Evolutionary conservation across 2,113 vertebrate species (phyloP).

Genomic region (Arvicanthis niloticus): DNA sequence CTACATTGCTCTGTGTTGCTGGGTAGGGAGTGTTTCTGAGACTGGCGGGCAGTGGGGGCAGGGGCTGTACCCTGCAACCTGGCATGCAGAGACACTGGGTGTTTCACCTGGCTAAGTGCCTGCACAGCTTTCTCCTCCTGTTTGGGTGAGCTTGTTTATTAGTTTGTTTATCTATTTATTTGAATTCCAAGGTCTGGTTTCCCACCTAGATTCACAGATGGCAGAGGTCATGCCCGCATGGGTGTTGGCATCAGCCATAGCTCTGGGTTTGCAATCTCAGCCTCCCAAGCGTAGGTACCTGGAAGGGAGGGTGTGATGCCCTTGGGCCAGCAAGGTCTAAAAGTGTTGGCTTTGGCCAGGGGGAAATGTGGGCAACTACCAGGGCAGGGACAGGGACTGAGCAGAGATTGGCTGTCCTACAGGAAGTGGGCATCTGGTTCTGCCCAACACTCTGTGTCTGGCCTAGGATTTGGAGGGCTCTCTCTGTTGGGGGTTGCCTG

Average conservation of each 20-base stretch:
- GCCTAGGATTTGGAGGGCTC: background rate
- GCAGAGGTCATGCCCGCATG: rapidly evolving
- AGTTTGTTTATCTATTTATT: too few species aligned
- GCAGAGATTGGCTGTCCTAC: rapidly evolving
- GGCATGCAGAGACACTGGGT: too few species aligned
- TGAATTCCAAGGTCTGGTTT: background rate
- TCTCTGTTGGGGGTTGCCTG: rapidly evolving
- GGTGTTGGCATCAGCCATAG: background rate
- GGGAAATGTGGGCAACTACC: background rate
- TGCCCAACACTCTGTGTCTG: rapidly evolving
- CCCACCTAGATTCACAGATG: background rate
- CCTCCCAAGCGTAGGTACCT: rapidly evolving
- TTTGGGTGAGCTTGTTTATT: background rate
- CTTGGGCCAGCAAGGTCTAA: rapidly evolving
- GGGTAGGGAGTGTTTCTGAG: slow-evolving; percentile 80
- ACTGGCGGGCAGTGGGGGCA: slow-evolving; percentile 47
- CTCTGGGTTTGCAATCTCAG: background rate
- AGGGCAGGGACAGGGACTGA: background rate
- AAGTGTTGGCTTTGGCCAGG: background rate
- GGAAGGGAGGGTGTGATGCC: rapidly evolving
- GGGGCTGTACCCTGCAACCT: too few species aligned
- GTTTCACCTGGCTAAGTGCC: background rate
- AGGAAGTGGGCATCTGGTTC: rapidly evolving
- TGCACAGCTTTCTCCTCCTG: background rate
- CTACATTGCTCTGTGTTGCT: slow-evolving; percentile 80